Percentiles rank a stretch among this genome's conserved stretches.
Evolutionary conservation across 2,113 vertebrate species (phyloP).

Genomic region (Tupaia tana): DNA sequence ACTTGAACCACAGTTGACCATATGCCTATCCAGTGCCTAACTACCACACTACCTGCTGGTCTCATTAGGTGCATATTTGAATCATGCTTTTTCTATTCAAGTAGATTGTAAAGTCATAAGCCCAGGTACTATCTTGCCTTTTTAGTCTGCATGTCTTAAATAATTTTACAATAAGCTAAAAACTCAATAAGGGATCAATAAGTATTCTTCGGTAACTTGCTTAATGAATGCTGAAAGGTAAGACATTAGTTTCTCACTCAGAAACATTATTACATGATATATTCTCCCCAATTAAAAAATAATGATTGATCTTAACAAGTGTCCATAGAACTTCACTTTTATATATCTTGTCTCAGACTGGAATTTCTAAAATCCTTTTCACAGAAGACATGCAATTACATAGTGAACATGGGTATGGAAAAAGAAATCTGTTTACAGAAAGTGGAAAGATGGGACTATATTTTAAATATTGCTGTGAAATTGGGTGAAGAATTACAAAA

Average conservation of each 20-base stretch:
- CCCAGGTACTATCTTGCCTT: neutral
- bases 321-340: neutral
- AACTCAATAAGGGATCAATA: constrained; percentile 2
- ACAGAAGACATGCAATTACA: neutral
- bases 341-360: neutral
- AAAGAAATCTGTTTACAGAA: constrained; percentile 30
- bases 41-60: no score
- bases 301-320: neutral
- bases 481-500: neutral
- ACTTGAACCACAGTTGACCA: no score
- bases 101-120: neutral
- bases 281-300: constrained; percentile 42
- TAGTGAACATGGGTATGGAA: neutral
- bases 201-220: neutral
- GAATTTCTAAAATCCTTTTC: constrained; percentile 29
- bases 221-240: constrained; percentile 24
- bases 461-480: constrained; percentile 50
- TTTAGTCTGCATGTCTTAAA: neutral
- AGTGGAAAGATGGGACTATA: neutral
- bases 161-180: neutral
- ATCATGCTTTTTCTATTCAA: neutral
- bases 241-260: neutral
- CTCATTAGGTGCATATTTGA: neutral
- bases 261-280: neutral
- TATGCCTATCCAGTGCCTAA: no score